Conservation (phyloP, 2,113 vertebrate genomes). For the Cathartes aura region DNA sequence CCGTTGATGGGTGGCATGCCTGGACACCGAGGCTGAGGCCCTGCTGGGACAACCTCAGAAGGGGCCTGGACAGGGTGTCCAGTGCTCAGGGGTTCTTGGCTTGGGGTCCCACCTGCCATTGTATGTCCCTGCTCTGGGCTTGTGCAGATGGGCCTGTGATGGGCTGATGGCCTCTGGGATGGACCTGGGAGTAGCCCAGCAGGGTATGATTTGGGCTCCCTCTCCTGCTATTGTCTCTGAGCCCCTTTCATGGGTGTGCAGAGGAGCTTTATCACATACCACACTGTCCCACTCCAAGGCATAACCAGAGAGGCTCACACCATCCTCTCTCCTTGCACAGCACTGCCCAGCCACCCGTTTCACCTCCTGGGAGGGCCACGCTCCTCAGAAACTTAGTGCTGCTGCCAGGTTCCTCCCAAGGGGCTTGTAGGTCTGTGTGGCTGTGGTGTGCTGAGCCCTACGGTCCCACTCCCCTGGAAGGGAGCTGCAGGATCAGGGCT, state of each 20-base stretch:
- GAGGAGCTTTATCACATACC: neutral
- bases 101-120: neutral
- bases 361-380: neutral
- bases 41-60: neutral
- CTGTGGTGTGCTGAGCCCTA: neutral
- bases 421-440: neutral
- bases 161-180: neutral
- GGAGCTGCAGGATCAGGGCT: neutral
- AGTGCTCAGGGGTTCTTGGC: neutral
- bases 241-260: neutral
- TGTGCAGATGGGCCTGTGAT: neutral
- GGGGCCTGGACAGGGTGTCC: neutral
- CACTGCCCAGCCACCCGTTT: neutral
- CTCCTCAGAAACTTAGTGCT: neutral
- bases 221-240: neutral
- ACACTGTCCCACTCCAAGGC: neutral
- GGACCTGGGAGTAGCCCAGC: neutral
- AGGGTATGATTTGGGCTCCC: neutral
- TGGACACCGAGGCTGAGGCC: neutral
- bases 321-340: neutral
- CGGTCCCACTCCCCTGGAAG: neutral
- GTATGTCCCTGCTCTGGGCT: neutral
- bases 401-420: neutral
- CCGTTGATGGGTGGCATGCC: neutral
- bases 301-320: neutral